Conservation (phyloP, 2,113 vertebrate genomes). For the Mionectes macconnelli region DNA sequence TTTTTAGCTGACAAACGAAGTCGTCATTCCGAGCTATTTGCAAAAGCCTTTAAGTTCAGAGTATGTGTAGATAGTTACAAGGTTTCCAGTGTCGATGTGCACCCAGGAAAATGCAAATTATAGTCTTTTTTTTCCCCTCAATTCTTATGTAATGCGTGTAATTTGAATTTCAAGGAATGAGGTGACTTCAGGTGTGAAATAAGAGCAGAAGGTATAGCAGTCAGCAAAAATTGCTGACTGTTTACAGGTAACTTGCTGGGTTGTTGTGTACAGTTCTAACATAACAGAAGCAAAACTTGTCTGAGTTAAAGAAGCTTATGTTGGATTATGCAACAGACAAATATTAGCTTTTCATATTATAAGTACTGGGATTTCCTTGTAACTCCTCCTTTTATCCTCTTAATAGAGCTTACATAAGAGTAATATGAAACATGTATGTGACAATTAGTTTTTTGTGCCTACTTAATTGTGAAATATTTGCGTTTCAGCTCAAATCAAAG, state of each 20-base stretch:
- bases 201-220: background rate
- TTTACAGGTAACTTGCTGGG: background rate
- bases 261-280: background rate
- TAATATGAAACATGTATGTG: background rate
- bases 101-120: background rate
- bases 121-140: background rate
- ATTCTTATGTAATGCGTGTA: background rate
- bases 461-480: slow-evolving; percentile 46
- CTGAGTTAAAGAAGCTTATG: background rate
- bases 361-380: slow-evolving; percentile 28
- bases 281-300: background rate
- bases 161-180: background rate
- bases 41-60: background rate
- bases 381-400: slow-evolving; percentile 4
- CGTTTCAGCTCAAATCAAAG: slow-evolving; percentile 86
- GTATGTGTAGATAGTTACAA: background rate
- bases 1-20: background rate
- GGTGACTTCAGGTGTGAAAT: background rate
- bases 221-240: background rate
- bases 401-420: background rate
- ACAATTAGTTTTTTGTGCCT: background rate
- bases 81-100: background rate
- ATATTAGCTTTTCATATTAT: slow-evolving; percentile 17
- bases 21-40: background rate
- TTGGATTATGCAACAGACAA: slow-evolving; percentile 1